Base-by-base conservation (phyloP, 2,888 invertebrate species). In the Lumbricus terrestris region DNA sequence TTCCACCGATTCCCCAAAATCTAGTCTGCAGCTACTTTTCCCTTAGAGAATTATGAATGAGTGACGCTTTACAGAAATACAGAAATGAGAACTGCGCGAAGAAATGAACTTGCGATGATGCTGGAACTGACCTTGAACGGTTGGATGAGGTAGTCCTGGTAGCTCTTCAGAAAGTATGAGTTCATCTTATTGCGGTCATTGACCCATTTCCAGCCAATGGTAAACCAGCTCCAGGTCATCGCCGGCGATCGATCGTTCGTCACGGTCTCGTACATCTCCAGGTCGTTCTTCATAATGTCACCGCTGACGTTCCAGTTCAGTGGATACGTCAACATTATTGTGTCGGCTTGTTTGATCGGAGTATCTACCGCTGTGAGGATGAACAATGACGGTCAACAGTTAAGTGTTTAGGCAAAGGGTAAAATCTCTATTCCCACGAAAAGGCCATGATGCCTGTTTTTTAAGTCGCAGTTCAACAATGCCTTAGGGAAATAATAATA, bases 311-410 rank as follows among this genome's bases (percentile, higher is more conserved):
- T 93, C 92, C 93, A 93, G 90, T 91, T 91, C 23, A 93, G 90
- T 15, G 93, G 93, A 90, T 92, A 93, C 20, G 90, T 89, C 91
- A 93, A 54, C 91, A 93, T 90, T 13, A 93, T 91, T 20, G 92
- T 91, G 90, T 93, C 93, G 6, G 92, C 92, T 90, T 93, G 92
- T 85, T 92, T 93, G n/a, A 93, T 88, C 11, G 91, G 91, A 42
- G 54, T 89, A 90, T 92, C 91, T 40, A 35, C 90, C 2, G 54
- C 90, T 91, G 89, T 29, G 89, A 88, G n/a, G 37, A 85, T n/a
- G 69, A 37, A 38, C 34, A 89, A 37, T 37, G 29, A 47, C 35
- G 34, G 0, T 34, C 11, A 69, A n/a, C n/a, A n/a, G n/a, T 16
- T 11, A n/a, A n/a, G 16, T 8, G 6, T 29, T 69, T 29, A 69